These are phyloP conservation scores for Poecilia gillii DNA, from an alignment of 2,797 vertebrate genomes.

Conservation along the genomic window DNA sequence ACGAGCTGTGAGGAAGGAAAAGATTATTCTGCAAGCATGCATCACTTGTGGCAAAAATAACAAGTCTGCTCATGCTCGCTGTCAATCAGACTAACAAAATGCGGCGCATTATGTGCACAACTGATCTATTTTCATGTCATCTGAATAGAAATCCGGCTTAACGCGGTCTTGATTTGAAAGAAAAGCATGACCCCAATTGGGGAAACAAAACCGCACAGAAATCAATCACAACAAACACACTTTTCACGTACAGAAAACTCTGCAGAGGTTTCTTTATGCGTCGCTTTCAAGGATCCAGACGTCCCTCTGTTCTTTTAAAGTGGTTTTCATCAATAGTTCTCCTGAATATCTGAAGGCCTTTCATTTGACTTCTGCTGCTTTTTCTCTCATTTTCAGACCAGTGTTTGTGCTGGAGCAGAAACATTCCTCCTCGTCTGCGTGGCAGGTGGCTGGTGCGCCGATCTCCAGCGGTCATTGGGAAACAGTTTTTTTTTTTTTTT, in stretches of 20 bases:
- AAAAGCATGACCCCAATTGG: constrained; percentile 50
- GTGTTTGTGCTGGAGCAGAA: not conserved
- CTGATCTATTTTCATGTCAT: constrained; percentile 71
- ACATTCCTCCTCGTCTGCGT: not conserved
- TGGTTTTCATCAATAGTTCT: not conserved
- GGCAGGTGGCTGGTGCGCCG: not conserved
- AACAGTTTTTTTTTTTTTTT: not conserved
- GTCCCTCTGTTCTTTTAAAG: constrained; percentile 4
- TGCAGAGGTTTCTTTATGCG: constrained; percentile 15
- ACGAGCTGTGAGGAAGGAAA: constrained; percentile 81
- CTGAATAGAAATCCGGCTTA: constrained; percentile 49
- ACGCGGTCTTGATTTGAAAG: constrained; percentile 41
- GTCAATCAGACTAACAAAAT: constrained; percentile 86
- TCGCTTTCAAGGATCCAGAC: constrained; percentile 6
- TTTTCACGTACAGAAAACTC: constrained; percentile 14
- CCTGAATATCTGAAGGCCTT: not conserved
- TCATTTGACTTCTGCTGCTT: not conserved
- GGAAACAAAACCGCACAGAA: constrained; percentile 40
- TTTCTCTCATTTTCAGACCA: not conserved
- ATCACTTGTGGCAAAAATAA: constrained; percentile 88
- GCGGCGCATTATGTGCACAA: constrained; percentile 85
- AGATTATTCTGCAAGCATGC: constrained; percentile 87
- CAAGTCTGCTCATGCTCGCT: constrained; percentile 85
- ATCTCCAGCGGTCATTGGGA: not conserved
- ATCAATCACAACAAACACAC: constrained; percentile 40